phyloP scores from a whole-genome alignment of 1,140 invertebrate genomes.

The Cotesia typhae region DNA sequence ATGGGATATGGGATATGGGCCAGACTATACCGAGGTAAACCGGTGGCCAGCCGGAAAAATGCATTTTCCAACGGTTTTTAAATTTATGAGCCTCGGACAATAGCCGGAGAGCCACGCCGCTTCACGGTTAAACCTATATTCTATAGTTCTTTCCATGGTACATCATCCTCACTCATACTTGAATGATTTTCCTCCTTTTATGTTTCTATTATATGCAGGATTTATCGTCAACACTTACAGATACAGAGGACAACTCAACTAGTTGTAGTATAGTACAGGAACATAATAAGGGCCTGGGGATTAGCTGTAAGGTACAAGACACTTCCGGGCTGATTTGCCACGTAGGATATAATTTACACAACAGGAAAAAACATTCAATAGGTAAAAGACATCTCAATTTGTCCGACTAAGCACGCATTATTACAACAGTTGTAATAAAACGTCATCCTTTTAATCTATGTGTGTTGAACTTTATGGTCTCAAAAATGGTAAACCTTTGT shows the following conservation, averaged over 20 bases:
- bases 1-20: background rate
- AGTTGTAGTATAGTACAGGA: too few species aligned
- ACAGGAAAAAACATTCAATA: too few species aligned
- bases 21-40: constrained; percentile 32
- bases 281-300: too few species aligned
- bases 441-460: too few species aligned
- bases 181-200: constrained; percentile 1
- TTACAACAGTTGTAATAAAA: too few species aligned
- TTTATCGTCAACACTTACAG: background rate
- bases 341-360: too few species aligned
- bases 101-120: constrained; percentile 33
- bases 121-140: constrained; percentile 33
- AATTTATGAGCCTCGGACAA: constrained; percentile 45
- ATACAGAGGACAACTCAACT: too few species aligned
- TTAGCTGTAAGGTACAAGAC: constrained; percentile 4
- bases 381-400: background rate
- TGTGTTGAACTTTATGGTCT: too few species aligned
- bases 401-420: too few species aligned
- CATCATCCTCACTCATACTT: constrained; percentile 17
- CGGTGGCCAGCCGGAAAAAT: constrained; percentile 43
- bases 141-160: constrained; percentile 15
- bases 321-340: constrained; percentile 4
- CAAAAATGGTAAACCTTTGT: too few species aligned
- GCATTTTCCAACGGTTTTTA: constrained; percentile 44
- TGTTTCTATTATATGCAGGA: constrained; percentile 18